Base-by-base conservation (phyloP, 2,888 invertebrate genomes). In the Harmothoe impar region DNA sequence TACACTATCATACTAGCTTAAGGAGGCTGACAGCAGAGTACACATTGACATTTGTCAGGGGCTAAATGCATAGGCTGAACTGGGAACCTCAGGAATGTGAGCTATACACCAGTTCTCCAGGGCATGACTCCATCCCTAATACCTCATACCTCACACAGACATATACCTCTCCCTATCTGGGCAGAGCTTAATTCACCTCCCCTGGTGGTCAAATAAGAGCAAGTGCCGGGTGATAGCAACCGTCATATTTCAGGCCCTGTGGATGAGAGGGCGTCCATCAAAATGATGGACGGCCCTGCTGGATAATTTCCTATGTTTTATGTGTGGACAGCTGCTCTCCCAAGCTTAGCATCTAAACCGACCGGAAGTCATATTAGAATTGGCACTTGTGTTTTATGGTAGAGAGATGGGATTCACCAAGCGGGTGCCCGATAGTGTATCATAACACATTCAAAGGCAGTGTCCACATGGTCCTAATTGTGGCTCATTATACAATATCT, bases 401-500 rank as follows among this genome's bases (percentile, higher is more conserved):
- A 43, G 43, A 43, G 43, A 10, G 43, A 43, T 43, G 43, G 10
- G 43, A 43, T 7, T 43, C 10, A 10, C 43, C 43, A 10, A 43
- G 43, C 10, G 3, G 3, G 43, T 43, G 43, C 10, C 43, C 3
- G 43, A 43, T 43, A 43, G 43, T 43, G 43, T 43, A 43, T 43
- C 10, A 3, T 43, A 43, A 43, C 43, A 43, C 43, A 43, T 43
- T 43, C 43, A 43, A 43, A 43, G 43, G 5, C 10, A 43, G 43
- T 43, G 43, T 62, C 62, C 62, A 62, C 15, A n/a, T 62, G n/a
- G 3, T n/a, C n/a, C 3, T 62, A 3, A 62, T n/a, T n/a, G 62
- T n/a, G n/a, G 62, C n/a, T 62, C 62, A n/a, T 62, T 62, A 62
- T 62, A 3, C n/a, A 62, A 62, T 62, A 62, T 62, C 62, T 62